Base-by-base conservation (phyloP, 2,113 vertebrate genomes). In the Hucho hucho region DNA sequence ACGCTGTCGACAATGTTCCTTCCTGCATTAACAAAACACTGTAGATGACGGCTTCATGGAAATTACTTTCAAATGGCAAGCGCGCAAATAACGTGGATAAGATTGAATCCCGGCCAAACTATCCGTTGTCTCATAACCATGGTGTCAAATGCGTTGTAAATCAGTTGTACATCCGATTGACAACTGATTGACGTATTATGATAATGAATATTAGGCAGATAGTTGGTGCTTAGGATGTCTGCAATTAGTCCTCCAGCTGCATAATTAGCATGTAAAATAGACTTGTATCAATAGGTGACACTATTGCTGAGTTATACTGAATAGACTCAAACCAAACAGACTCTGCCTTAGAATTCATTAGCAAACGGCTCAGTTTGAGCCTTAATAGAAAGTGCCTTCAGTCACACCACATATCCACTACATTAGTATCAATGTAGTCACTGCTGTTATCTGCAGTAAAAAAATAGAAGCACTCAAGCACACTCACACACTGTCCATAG, bases 341-440 rank as follows among this genome's bases (percentile, higher is more conserved):
- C 28, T 64, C 73, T 43, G 12, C 14, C 49, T 69, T 78, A 72
- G 18, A 67, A 69, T 78, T 64, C 53, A 58, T 73, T 67, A 59
- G 12, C 22, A 29, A 47, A 70, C 20, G 6, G 74, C 78, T 79
- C 78, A 25, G 47, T 81, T 68, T 70, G 73, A 86, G 74, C 74
- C 18, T 59, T 11, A 79, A 82, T 73, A 84, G 75, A 87, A 84
- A 86, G 83, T 86, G 78, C 80, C 81, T 80, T 84, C 64, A 70
- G 80, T 76, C 47, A 78, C 7, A 7, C 9, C 70, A 53, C 49
- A 18, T 53, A 73, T 69, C 59, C 64, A 25, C 79, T 70, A 56
- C 66, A 77, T 82, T 47, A 70, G 64, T 53, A 74, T 78, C 56
- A 70, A 72, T 73, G 68, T 71, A 78, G 43, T 81, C 76, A 76